Base-by-base conservation (phyloP, 1,140 invertebrate species). In the Hypothenemus hampei region DNA sequence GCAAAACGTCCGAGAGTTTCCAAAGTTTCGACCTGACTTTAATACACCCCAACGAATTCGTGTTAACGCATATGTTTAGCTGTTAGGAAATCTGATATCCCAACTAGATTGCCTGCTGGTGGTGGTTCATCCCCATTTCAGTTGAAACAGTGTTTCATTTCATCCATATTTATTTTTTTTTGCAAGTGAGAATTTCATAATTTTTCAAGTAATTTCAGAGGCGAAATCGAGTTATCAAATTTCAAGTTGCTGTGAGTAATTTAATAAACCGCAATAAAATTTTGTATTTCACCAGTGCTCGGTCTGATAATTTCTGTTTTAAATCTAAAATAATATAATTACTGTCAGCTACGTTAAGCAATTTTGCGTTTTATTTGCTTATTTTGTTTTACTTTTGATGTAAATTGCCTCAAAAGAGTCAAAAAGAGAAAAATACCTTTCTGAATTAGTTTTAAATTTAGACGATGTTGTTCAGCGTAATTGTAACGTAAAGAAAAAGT, bases 241-340 rank as follows among this genome's bases (percentile, higher is more conserved):
- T 22, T n/a, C 36, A 52, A 18, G 36, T 31, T 33, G 37, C 26
- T 15, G 19, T 43, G 37, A 43, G 26, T 52, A 52, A 52, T 52
- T 52, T 52, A 52, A 52, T 52, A 43, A n/a, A 43, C 39, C 15
- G 49, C 39, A 31, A 43, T 52, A 52, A 52, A 52, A 43, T 52
- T 52, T 31, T 18, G 21, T 31, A 43, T 16, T 52, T 52, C 35
- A n/a, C 19, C 16, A 18, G 26, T 33, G 22, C 24, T 43, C 13
- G 11, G 29, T 43, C 49, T 49, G 24, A 49, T 49, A 49, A 49
- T 39, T 23, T 20, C 37, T 20, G 49, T 43, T 43, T 52, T 41
- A 43, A 52, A 52, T 52, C 24, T 41, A 52, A 29, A 33, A 43
- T 52, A 52, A 52, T 31, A 22, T 22, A 52, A 52, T 52, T 52